phyloP scores from a whole-genome alignment of 2,888 invertebrate species.

The Sesia apiformis region DNA sequence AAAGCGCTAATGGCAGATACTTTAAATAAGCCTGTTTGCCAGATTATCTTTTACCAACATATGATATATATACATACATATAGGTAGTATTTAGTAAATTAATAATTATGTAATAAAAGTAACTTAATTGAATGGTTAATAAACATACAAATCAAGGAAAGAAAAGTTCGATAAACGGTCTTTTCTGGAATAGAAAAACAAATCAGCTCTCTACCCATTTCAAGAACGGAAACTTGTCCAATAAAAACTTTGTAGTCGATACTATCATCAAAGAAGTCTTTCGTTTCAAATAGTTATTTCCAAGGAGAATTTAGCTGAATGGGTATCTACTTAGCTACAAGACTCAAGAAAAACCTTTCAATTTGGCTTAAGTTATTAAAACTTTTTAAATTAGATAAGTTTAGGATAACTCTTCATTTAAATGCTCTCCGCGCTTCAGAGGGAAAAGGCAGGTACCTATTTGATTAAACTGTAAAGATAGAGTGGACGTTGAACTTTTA shows the following conservation, averaged over 20 bases:
- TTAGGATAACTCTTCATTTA: conserved; percentile 19
- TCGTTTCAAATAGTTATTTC: conserved; percentile 29
- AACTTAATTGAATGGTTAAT: too few species aligned
- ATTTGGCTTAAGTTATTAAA: conserved; percentile 27
- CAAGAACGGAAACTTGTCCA: conserved; percentile 43
- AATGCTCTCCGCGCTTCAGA: not conserved
- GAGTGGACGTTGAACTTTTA: conserved; percentile 10
- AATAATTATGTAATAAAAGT: too few species aligned
- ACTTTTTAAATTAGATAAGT: conserved; percentile 27
- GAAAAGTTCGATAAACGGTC: not conserved
- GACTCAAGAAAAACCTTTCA: conserved; percentile 13
- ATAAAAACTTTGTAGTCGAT: conserved; percentile 72
- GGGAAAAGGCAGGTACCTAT: not conserved
- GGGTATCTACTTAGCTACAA: not conserved
- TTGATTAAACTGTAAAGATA: conserved; percentile 1
- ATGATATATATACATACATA: too few species aligned
- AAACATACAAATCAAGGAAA: too few species aligned
- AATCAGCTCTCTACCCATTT: conserved; percentile 44
- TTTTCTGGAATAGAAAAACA: conserved; percentile 63
- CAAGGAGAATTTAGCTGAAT: conserved; percentile 21
- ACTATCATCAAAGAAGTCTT: conserved; percentile 52
- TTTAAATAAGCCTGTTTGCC: too few species aligned
- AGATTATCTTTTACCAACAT: too few species aligned
- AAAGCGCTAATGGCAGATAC: too few species aligned
- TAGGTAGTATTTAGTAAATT: too few species aligned